Evolutionary conservation across 2,797 vertebrate species (phyloP), one percentile per base, ranked within the genome.

Genomic region (Eutrigla gurnardus): DNA sequence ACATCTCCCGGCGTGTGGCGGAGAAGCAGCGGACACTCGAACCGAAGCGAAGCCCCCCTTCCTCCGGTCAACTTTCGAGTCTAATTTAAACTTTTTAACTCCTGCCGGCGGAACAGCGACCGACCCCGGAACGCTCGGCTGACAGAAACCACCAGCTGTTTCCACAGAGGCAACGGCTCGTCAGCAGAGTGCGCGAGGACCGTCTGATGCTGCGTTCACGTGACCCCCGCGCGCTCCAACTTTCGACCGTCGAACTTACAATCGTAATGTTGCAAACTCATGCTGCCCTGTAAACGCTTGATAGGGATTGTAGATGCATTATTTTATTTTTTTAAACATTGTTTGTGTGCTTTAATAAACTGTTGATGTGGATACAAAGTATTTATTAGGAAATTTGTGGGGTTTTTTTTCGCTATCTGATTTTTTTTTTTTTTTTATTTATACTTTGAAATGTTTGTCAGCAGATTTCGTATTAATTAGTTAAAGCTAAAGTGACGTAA

Each of bases 131-230:
- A 39, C 46, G 81, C 43, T 45, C 32, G 25, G 53, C 85, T 88
- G 90, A 89, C 85, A 89, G 88, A 91, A 93, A 89, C 85, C 79
- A 91, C 88, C 92, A 93, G 91, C 93, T 93, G 92, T 93, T 92
- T 92, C 89, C 85, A 86, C 82, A 32, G 15, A 5, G 80, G 84
- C 89, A 88, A 88, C 89, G 83, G 83, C 90, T 90, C 89, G 92
- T 92, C 91, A 93, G 87, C 90, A 84, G 75, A 67, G 73, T 7
- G 73, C 7, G 76, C 78, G 59, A 37, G n/a, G 73, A 46, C 80
- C 54, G 4, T 32, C 59, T 46, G 59, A 57, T 77, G 92, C 14
- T 70, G 89, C 90, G 72, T 92, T 92, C 89, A 92, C 0, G 74
- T 37, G 7, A 18, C 4, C 37, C 11, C 4, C 63, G 4, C 68